Evolutionary conservation across 2,113 vertebrate species (phyloP).

Genomic region (Murina feae): DNA sequence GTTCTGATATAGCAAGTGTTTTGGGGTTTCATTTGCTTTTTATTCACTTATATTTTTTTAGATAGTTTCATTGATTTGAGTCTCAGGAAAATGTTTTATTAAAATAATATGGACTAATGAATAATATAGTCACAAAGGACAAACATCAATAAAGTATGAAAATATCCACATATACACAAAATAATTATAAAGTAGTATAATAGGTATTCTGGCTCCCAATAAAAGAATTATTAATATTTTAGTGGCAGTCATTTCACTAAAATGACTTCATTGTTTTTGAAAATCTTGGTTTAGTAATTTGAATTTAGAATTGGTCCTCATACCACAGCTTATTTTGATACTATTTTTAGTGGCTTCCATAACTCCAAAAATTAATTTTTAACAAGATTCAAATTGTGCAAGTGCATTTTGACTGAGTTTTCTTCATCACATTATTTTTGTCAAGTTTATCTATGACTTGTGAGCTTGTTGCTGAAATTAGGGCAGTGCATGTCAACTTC

Average conservation of each 20-base stretch:
- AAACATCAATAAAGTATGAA: too few species aligned
- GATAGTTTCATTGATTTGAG: neutral
- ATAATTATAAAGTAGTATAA: neutral
- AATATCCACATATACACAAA: too few species aligned
- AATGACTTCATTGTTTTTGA: neutral
- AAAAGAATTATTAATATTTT: neutral
- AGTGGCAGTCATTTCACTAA: neutral
- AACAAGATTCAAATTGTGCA: neutral
- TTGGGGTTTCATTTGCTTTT: neutral
- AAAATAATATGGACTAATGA: neutral
- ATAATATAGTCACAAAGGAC: too few species aligned
- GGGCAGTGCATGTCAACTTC: neutral
- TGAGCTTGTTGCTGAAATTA: constrained; percentile 16
- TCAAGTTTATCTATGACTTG: neutral
- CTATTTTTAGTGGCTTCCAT: neutral
- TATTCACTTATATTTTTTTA: neutral
- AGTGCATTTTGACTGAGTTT: neutral
- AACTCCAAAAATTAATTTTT: neutral
- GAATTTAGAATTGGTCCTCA: neutral
- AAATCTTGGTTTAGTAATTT: neutral
- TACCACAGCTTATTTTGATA: neutral
- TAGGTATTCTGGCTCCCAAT: neutral
- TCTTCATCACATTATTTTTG: neutral
- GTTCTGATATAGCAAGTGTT: neutral
- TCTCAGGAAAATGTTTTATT: neutral